Conservation (phyloP, 2,888 invertebrate species). For the Drosophila stalkeri region DNA sequence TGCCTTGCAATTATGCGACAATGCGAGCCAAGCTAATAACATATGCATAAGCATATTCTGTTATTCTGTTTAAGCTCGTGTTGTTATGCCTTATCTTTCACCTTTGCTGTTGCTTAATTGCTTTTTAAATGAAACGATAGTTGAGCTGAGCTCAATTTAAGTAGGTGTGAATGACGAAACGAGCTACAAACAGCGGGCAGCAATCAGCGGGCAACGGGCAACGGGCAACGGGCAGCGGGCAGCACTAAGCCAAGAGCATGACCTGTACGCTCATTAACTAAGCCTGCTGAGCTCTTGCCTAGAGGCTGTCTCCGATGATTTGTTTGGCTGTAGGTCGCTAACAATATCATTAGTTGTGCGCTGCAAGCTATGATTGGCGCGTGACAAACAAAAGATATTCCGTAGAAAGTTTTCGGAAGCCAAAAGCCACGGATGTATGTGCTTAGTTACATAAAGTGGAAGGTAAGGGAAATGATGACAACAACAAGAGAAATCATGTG, state of each 20-base stretch:
- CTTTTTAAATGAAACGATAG: slow-evolving; percentile 43
- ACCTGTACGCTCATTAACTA: slow-evolving; percentile 68
- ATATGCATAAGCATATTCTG: slow-evolving; percentile 4
- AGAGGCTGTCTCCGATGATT: slow-evolving; percentile 41
- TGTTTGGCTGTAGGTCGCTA: slow-evolving; percentile 17
- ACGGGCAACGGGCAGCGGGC: slow-evolving; percentile 2
- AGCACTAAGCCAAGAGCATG: slow-evolving; percentile 60
- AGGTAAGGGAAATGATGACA: neutral
- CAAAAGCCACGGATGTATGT: slow-evolving; percentile 16
- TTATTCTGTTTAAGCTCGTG: slow-evolving; percentile 10
- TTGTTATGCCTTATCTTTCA: slow-evolving; percentile 37
- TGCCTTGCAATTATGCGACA: slow-evolving; percentile 41
- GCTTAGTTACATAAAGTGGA: slow-evolving; percentile 5
- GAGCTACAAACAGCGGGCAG: neutral
- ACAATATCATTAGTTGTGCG: slow-evolving; percentile 41
- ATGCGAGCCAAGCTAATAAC: neutral
- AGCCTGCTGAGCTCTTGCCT: slow-evolving; percentile 33
- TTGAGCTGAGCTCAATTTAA: slow-evolving; percentile 51
- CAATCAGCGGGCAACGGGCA: neutral
- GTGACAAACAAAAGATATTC: slow-evolving; percentile 22
- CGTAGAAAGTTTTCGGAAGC: slow-evolving; percentile 40
- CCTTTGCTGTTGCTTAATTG: slow-evolving; percentile 49
- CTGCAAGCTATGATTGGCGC: slow-evolving; percentile 40
- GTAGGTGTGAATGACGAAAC: slow-evolving; percentile 58
- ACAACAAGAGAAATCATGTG: neutral